phyloP scores from a whole-genome alignment of 1,140 invertebrate species.

The Epicauta chinensis region DNA sequence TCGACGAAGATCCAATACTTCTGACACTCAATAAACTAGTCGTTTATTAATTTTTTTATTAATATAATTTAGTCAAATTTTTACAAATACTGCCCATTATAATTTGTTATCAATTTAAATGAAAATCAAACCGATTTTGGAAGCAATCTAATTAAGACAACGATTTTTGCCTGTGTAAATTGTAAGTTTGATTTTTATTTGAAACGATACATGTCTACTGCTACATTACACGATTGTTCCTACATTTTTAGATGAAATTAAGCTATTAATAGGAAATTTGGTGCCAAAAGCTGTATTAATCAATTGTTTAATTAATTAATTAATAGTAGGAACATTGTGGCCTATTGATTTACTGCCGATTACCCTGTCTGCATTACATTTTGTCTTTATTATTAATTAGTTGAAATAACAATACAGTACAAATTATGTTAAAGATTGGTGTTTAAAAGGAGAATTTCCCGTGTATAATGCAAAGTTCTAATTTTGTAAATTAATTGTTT shows the following conservation, averaged over 20 bases:
- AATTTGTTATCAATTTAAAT: slow-evolving; percentile 9
- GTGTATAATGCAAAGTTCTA: no score
- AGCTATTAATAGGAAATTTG: not conserved
- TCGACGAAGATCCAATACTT: slow-evolving; percentile 17
- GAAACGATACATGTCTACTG: not conserved
- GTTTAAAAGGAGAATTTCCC: no score
- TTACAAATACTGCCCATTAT: not conserved
- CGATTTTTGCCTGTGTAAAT: not conserved
- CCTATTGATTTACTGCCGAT: slow-evolving; percentile 11
- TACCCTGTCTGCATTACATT: slow-evolving; percentile 12
- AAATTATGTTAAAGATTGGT: slow-evolving; percentile 2
- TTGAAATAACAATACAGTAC: slow-evolving; percentile 12
- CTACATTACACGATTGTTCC: not conserved
- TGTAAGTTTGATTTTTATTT: not conserved
- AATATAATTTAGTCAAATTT: not conserved
- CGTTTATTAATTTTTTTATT: not conserved
- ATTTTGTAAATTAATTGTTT: not conserved
- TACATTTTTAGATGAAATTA: not conserved
- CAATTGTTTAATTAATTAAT: not conserved
- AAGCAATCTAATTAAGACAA: not conserved
- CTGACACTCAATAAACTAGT: slow-evolving; percentile 23
- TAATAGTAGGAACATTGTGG: slow-evolving; percentile 6
- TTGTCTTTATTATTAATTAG: not conserved
- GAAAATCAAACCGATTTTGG: slow-evolving; percentile 10
- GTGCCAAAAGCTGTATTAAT: no score